These are phyloP conservation scores for Scaptomyza reducta DNA, from an alignment of 2,888 invertebrate species.

Conservation along the genomic window DNA sequence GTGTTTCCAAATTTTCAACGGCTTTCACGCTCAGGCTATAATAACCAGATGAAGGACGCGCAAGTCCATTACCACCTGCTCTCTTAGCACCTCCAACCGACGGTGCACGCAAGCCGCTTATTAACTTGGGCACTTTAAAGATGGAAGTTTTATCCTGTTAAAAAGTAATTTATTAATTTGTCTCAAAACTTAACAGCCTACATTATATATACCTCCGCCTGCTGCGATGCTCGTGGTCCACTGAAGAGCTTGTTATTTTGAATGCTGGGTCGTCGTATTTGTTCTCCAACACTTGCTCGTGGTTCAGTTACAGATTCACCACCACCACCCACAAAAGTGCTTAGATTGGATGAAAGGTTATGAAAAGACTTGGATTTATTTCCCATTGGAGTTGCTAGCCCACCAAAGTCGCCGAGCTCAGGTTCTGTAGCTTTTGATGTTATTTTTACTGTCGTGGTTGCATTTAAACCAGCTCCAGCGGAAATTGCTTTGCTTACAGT, in stretches of 20 bases:
- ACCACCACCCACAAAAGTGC: constrained; percentile 38
- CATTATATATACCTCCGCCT: constrained; percentile 46
- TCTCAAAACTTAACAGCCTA: no score
- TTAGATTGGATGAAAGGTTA: constrained; percentile 79
- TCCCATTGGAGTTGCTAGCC: constrained; percentile 84
- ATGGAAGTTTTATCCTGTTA: constrained; percentile 64
- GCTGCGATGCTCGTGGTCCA: constrained; percentile 26
- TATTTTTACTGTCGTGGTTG: constrained; percentile 34
- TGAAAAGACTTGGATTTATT: constrained; percentile 84
- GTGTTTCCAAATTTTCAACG: constrained; percentile 72
- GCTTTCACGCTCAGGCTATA: constrained; percentile 78
- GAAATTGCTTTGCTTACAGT: constrained; percentile 81
- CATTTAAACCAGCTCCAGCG: constrained; percentile 75
- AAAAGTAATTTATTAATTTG: background rate
- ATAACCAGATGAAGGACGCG: constrained; percentile 83
- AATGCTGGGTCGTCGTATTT: constrained; percentile 54
- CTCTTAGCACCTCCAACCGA: constrained; percentile 65
- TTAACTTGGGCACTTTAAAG: constrained; percentile 81
- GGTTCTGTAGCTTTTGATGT: constrained; percentile 18
- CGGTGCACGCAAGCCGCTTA: constrained; percentile 79
- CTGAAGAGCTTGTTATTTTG: constrained; percentile 45
- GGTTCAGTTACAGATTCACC: constrained; percentile 20
- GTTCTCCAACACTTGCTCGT: constrained; percentile 57
- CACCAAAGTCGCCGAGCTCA: constrained; percentile 34
- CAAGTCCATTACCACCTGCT: constrained; percentile 72